Evolutionary conservation across 2,888 invertebrate genomes (phyloP), one percentile per base, ranked within the genome.

Genomic region (Mythimna albipuncta): DNA sequence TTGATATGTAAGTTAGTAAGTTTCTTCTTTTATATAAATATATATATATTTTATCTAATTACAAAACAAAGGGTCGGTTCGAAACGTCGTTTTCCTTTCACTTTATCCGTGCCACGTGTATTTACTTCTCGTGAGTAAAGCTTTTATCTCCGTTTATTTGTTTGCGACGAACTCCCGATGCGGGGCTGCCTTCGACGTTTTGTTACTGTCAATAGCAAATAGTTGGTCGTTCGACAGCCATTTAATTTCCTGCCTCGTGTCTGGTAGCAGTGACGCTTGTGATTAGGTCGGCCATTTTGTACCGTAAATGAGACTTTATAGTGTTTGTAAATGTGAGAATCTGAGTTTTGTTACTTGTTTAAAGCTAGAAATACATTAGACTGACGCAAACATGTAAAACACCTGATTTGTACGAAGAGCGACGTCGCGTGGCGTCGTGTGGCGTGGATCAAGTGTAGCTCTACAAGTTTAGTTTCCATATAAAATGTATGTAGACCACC

Each of bases 191-290:
- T 65, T 69, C 3, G 44, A 44, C 54, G 62, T 77, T 70, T 70
- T 9, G 44, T 67, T 70, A 61, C 67, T 75, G 75, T 83, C 70
- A 81, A 71, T 58, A 83, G 52, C 35, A 75, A 80, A 64, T 81
- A 83, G 70, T 75, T 64, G 63, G 69, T 26, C 52, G 61, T 35
- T 50, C 26, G 64, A 79, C 47, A 50, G 62, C 50, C 68, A 41
- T 80, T 80, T 79, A 83, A 80, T 80, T 80, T 80, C 83, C 80
- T 83, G 83, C 66, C 72, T 50, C 64, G 26, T 26, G 47, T 55
- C 52, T 32, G 26, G 44, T 47, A 78, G 50, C 52, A 7, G 41
- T 71, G 66, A 64, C 52, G 19, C 69, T 58, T 62, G 64, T 59
- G 32, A 47, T 72, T 26, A 75, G 32, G 68, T 54, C 44, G 10